A percentile compares a stretch with the other conserved stretches of the same genome.
These are phyloP conservation scores for Sciaenops ocellatus DNA, from an alignment of 2,797 vertebrate genomes.

Conservation along the genomic window DNA sequence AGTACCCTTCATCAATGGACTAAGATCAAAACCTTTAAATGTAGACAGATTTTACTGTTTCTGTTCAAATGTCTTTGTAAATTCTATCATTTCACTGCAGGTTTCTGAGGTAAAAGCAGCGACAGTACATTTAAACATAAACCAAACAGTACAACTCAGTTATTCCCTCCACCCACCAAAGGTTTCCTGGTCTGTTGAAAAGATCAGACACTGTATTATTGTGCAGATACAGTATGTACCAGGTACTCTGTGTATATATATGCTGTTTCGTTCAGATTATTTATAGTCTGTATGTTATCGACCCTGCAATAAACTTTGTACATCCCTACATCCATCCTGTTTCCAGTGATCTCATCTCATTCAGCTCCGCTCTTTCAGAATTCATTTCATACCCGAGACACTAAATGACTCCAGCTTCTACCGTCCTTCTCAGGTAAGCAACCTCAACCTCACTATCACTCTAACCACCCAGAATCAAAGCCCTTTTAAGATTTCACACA, in stretches of 20 bases:
- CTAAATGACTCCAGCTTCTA: background rate
- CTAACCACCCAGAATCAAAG: background rate
- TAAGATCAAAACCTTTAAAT: background rate
- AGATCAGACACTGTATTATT: slow-evolving; percentile 23
- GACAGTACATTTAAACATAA: background rate
- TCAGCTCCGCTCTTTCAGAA: background rate
- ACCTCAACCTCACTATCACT: background rate
- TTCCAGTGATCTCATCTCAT: slow-evolving; percentile 15
- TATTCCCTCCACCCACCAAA: background rate
- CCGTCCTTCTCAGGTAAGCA: background rate
- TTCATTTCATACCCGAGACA: background rate
- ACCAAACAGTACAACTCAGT: background rate
- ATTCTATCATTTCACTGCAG: background rate
- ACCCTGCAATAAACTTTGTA: slow-evolving; percentile 39
- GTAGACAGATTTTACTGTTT: background rate
- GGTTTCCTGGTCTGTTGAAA: slow-evolving; percentile 16
- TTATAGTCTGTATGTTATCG: slow-evolving; percentile 41
- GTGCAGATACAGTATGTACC: slow-evolving; percentile 29
- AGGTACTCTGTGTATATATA: slow-evolving; percentile 51
- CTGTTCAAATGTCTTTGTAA: background rate
- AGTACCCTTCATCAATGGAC: background rate
- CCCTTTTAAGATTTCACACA: background rate
- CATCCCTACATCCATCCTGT: background rate
- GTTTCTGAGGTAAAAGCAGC: background rate
- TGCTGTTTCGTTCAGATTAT: slow-evolving; percentile 39